Evolutionary conservation across 2,113 vertebrate genomes (phyloP).

Genomic region (Tupaia tana): DNA sequence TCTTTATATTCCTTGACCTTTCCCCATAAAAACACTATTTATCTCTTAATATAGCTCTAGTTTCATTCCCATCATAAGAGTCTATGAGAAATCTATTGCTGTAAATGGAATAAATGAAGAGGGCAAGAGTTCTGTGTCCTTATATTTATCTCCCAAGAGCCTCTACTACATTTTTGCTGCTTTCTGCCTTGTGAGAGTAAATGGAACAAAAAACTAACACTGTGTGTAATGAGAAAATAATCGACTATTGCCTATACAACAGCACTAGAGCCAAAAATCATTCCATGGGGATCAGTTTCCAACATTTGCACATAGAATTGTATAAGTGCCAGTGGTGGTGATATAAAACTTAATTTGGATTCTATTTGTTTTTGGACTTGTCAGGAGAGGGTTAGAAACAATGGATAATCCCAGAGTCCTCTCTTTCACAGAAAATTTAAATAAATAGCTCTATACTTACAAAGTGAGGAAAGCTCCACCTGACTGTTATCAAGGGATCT

Average conservation of each 20-base stretch:
- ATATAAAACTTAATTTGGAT: conserved; percentile 45
- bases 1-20: conserved; percentile 17
- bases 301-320: conserved; percentile 44
- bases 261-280: not conserved
- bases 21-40: conserved; percentile 53
- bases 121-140: not conserved
- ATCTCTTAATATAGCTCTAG: conserved; percentile 1
- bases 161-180: not conserved
- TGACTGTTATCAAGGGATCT: not conserved
- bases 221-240: conserved; percentile 60
- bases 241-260: not conserved
- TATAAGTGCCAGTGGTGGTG: conserved; percentile 4
- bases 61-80: not conserved
- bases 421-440: conserved; percentile 18
- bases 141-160: conserved; percentile 48
- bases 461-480: not conserved
- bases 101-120: conserved; percentile 54
- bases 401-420: conserved; percentile 8
- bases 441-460: not conserved
- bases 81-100: conserved; percentile 15
- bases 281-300: not conserved
- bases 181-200: conserved; percentile 26
- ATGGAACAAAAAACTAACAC: conserved; percentile 49
- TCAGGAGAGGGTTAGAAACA: not conserved
- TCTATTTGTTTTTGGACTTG: conserved; percentile 33